Conservation (phyloP, 2,888 invertebrate species). For the Leptinotarsa tumamoca region DNA sequence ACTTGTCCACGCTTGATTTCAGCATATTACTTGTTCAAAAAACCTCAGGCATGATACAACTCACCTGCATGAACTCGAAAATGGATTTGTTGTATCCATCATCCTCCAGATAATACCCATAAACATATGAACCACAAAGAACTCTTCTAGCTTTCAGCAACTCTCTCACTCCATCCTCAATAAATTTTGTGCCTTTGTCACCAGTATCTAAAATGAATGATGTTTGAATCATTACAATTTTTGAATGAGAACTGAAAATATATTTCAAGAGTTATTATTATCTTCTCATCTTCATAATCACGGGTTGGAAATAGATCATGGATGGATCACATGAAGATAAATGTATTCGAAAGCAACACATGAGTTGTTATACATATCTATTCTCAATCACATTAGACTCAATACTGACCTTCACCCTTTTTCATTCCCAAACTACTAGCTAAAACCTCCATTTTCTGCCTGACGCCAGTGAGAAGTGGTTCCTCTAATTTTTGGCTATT, state of each 20-base stretch:
- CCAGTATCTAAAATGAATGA: constrained; percentile 58
- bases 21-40: too few species aligned
- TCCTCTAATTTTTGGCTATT: constrained; percentile 75
- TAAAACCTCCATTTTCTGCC: constrained; percentile 74
- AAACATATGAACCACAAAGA: constrained; percentile 76
- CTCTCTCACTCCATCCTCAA: constrained; percentile 75
- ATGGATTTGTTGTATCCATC: constrained; percentile 75
- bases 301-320: too few species aligned
- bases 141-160: constrained; percentile 73
- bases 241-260: neutral
- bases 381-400: neutral
- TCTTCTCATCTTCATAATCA: too few species aligned
- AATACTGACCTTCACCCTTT: constrained; percentile 61
- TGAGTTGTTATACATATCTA: too few species aligned
- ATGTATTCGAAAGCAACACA: too few species aligned
- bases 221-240: neutral
- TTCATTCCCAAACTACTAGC: constrained; percentile 68
- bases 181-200: constrained; percentile 69
- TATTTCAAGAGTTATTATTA: neutral
- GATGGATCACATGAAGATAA: too few species aligned
- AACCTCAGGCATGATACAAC: neutral
- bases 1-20: too few species aligned
- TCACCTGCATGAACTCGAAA: constrained; percentile 78
- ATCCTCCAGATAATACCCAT: constrained; percentile 76
- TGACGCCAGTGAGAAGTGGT: constrained; percentile 70